Evolutionary conservation across 1,140 invertebrate species (phyloP).

Genomic region (Plectus sambesii): DNA sequence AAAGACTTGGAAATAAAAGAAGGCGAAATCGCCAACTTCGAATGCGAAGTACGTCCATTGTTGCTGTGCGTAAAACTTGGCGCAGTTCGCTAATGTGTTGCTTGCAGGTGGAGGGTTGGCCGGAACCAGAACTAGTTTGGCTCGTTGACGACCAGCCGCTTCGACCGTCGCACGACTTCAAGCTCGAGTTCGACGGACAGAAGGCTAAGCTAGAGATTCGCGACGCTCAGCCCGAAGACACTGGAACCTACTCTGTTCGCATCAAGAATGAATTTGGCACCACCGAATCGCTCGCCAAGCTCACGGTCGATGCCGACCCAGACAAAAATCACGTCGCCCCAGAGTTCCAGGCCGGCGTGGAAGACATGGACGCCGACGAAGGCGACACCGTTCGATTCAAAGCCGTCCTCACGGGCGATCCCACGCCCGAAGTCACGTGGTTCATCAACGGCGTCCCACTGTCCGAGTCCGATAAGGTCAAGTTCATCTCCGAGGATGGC

Average conservation of each 20-base stretch:
- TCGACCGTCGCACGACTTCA: constrained; percentile 41
- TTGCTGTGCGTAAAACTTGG: no score
- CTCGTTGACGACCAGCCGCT: constrained; percentile 44
- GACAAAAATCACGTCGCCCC: constrained; percentile 43
- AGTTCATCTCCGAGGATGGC: constrained; percentile 42
- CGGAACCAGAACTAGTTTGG: constrained; percentile 41
- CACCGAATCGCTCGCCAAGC: constrained; percentile 30
- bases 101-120: constrained; percentile 39
- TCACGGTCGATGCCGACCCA: constrained; percentile 35
- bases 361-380: constrained; percentile 45
- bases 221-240: constrained; percentile 44
- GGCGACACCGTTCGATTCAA: constrained; percentile 45
- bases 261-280: constrained; percentile 42
- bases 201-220: constrained; percentile 39
- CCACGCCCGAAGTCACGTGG: constrained; percentile 59
- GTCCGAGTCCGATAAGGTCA: constrained; percentile 33
- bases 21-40: constrained; percentile 42
- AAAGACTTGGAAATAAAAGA: constrained; percentile 39
- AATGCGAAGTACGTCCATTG: constrained; percentile 44
- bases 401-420: constrained; percentile 61
- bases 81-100: not conserved
- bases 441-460: constrained; percentile 49
- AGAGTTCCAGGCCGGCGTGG: constrained; percentile 40
- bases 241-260: constrained; percentile 35
- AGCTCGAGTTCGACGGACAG: constrained; percentile 43